These are phyloP conservation scores for Antitype chi DNA, from an alignment of 2,888 invertebrate genomes.

Conservation along the genomic window DNA sequence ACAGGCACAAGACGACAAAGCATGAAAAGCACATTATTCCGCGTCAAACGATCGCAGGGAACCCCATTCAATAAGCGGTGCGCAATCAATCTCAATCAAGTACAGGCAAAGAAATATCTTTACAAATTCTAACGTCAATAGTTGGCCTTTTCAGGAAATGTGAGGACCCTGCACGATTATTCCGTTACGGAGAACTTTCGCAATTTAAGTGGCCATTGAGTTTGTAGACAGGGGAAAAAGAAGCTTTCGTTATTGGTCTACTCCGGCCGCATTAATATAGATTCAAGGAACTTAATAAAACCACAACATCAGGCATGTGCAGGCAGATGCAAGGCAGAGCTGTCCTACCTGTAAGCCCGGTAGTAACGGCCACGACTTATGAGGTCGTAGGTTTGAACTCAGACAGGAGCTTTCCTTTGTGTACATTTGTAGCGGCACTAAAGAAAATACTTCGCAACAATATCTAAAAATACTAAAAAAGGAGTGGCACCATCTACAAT, in stretches of 20 bases:
- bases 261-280: not conserved
- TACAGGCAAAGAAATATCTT: constrained; percentile 75
- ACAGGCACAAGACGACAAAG: constrained; percentile 50
- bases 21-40: constrained; percentile 68
- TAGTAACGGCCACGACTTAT: too few species aligned
- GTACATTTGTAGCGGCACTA: too few species aligned
- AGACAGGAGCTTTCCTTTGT: too few species aligned
- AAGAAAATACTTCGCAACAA: too few species aligned
- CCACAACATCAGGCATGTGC: not conserved
- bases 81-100: constrained; percentile 81
- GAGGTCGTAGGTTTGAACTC: too few species aligned
- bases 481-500: too few species aligned
- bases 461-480: too few species aligned
- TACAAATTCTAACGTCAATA: constrained; percentile 67
- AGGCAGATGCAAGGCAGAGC: not conserved
- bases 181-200: constrained; percentile 20
- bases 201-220: constrained; percentile 3
- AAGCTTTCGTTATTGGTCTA: not conserved
- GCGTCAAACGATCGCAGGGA: constrained; percentile 65
- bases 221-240: not conserved
- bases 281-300: not conserved
- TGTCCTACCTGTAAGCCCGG: too few species aligned
- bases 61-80: constrained; percentile 73
- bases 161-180: constrained; percentile 39
- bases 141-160: constrained; percentile 53